phyloP scores from a whole-genome alignment of 2,888 invertebrate genomes.

The Drosophila paramelanica region DNA sequence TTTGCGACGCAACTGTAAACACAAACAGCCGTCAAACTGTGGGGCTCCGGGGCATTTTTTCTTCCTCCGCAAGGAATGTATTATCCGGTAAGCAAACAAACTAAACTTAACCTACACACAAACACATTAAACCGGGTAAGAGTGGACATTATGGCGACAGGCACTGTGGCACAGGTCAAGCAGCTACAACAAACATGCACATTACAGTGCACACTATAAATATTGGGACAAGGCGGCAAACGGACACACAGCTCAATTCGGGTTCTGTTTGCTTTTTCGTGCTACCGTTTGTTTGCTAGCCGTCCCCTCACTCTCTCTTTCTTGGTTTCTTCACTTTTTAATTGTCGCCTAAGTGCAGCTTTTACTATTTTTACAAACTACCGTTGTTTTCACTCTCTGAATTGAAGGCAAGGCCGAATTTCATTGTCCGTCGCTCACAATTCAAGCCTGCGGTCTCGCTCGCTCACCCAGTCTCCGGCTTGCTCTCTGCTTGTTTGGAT shows the following conservation, averaged over 20 bases:
- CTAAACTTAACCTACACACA: constrained; percentile 1
- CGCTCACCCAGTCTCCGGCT: constrained; percentile 19
- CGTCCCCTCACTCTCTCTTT: constrained; percentile 1
- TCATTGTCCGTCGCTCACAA: constrained; percentile 31
- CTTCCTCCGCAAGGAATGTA: constrained; percentile 98
- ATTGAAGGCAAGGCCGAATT: constrained; percentile 44
- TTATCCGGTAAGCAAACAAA: constrained; percentile 92
- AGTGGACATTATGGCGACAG: constrained; percentile 12
- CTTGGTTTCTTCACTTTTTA: constrained; percentile 9
- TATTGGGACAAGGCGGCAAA: constrained; percentile 38
- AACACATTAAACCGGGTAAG: background rate
- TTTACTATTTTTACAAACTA: constrained; percentile 31
- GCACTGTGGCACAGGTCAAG: constrained; percentile 14
- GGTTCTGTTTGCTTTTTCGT: constrained; percentile 33
- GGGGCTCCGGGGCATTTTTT: constrained; percentile 98
- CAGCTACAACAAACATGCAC: constrained; percentile 24
- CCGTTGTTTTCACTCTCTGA: constrained; percentile 67
- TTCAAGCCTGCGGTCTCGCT: constrained; percentile 17
- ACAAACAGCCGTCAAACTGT: constrained; percentile 94
- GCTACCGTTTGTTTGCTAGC: constrained; percentile 35
- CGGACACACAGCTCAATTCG: constrained; percentile 44
- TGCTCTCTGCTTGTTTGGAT: constrained; percentile 26
- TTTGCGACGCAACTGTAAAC: constrained; percentile 74
- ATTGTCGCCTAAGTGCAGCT: constrained; percentile 17
- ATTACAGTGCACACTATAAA: constrained; percentile 52